Evolutionary conservation across 2,797 vertebrate species (phyloP).

Genomic region (Falco peregrinus): DNA sequence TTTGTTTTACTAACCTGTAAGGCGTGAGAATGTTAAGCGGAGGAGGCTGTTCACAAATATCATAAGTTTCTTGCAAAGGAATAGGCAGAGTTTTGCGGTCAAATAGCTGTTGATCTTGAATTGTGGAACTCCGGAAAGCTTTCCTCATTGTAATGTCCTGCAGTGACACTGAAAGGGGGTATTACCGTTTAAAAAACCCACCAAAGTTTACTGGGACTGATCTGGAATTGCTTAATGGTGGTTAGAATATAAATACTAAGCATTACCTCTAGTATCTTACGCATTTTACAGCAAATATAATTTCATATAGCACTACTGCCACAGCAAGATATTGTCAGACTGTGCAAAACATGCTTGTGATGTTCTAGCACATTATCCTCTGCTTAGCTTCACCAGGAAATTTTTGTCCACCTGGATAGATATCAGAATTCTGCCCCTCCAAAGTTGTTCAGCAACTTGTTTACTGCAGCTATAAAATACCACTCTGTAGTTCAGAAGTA

Average conservation of each 20-base stretch:
- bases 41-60: slow-evolving; percentile 93
- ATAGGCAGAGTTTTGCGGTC: slow-evolving; percentile 92
- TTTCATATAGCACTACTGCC: neutral
- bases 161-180: slow-evolving; percentile 86
- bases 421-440: neutral
- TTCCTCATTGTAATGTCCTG: slow-evolving; percentile 99
- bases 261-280: neutral
- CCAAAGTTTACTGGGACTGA: neutral
- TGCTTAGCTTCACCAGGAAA: neutral
- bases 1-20: slow-evolving; percentile 86
- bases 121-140: slow-evolving; percentile 95
- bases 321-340: neutral
- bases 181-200: neutral
- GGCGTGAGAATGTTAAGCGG: slow-evolving; percentile 96
- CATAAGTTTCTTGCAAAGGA: slow-evolving; percentile 93
- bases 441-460: neutral
- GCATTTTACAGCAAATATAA: neutral
- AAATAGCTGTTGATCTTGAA: slow-evolving; percentile 97
- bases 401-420: neutral
- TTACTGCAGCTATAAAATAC: neutral
- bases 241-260: neutral
- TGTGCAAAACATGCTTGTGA: neutral
- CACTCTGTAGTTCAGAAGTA: neutral
- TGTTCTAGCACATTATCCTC: neutral
- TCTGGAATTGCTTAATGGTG: neutral